A percentile compares a stretch with the other conserved stretches of the same genome.
Evolutionary conservation across 1,140 invertebrate species (phyloP).

Genomic region (Aphelinus certus): DNA sequence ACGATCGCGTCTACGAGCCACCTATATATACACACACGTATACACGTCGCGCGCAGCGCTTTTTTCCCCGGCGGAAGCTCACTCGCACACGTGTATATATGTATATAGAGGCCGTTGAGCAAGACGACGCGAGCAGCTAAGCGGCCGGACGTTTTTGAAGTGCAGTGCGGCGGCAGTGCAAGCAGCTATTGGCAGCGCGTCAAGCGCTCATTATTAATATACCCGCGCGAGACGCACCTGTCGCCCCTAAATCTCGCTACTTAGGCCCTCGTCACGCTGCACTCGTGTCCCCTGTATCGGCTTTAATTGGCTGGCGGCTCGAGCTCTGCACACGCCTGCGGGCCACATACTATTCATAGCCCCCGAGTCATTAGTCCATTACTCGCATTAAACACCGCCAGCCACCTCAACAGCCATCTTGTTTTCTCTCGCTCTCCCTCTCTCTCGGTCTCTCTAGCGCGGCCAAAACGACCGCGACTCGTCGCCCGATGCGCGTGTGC

Average conservation of each 20-base stretch:
- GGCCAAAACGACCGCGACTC: not conserved
- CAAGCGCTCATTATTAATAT: slow-evolving; percentile 59
- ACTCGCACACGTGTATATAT: slow-evolving; percentile 1
- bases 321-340: not conserved
- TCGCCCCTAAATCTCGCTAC: slow-evolving; percentile 63
- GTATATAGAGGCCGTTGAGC: too few species aligned
- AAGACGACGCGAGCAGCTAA: too few species aligned
- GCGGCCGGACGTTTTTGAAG: slow-evolving; percentile 36
- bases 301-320: slow-evolving; percentile 61
- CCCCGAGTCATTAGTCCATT: slow-evolving; percentile 56
- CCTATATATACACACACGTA: slow-evolving; percentile 5
- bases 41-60: slow-evolving; percentile 9
- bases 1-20: too few species aligned
- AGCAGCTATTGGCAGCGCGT: slow-evolving; percentile 48
- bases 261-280: slow-evolving; percentile 57
- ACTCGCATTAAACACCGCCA: slow-evolving; percentile 48
- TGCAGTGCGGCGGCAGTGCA: slow-evolving; percentile 22
- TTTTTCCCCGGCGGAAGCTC: slow-evolving; percentile 35
- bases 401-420: too few species aligned
- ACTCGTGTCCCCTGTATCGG: slow-evolving; percentile 49
- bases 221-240: slow-evolving; percentile 53
- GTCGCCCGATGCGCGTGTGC: not conserved
- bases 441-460: slow-evolving; percentile 12
- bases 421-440: slow-evolving; percentile 8
- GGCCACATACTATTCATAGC: slow-evolving; percentile 50